These are phyloP conservation scores for Chelonus insularis DNA, from an alignment of 1,140 invertebrate genomes.

Conservation along the genomic window DNA sequence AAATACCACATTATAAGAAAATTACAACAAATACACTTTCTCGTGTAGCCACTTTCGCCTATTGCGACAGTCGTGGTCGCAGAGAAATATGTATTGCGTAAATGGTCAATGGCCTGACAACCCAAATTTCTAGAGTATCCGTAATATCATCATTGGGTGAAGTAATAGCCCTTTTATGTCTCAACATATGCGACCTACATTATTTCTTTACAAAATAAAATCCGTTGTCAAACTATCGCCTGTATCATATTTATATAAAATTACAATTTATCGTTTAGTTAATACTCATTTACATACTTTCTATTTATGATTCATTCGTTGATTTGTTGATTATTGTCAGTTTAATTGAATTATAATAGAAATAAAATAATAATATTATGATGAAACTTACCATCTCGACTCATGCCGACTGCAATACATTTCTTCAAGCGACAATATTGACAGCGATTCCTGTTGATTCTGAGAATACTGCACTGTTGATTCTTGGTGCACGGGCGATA, in stretches of 20 bases:
- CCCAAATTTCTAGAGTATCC: constrained; percentile 47
- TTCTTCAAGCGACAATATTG: constrained; percentile 97
- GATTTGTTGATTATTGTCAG: not conserved
- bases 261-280: no score
- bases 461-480: constrained; percentile 94
- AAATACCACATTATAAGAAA: not conserved
- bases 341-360: not conserved
- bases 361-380: not conserved
- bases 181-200: no score
- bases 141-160: not conserved
- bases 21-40: constrained; percentile 48
- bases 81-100: constrained; percentile 49
- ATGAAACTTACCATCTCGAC: constrained; percentile 85
- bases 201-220: no score
- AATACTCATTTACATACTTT: no score
- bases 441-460: constrained; percentile 96
- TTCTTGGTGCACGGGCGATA: constrained; percentile 97
- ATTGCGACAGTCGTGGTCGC: constrained; percentile 45
- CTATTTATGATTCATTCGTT: not conserved
- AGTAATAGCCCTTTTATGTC: no score
- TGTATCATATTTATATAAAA: no score
- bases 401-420: constrained; percentile 98
- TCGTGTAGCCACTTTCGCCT: constrained; percentile 55
- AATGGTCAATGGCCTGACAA: constrained; percentile 53
- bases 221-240: no score